Evolutionary conservation across 2,113 vertebrate genomes (phyloP).

Genomic region (Turnix velox): DNA sequence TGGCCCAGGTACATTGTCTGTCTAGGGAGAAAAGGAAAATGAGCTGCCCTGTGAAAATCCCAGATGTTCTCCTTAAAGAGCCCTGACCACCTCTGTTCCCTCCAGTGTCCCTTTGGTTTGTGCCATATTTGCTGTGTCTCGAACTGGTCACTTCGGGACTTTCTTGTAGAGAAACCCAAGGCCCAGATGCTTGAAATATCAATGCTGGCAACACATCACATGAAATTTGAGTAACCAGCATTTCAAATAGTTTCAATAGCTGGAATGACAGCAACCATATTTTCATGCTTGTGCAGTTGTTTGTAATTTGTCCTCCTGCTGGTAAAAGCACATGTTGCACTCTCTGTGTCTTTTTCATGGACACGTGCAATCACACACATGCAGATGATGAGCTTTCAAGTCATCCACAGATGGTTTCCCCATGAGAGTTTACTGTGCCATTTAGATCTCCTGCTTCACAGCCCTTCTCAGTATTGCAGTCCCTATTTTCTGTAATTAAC

Average conservation of each 20-base stretch:
- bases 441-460: slow-evolving; percentile 38
- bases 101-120: not conserved
- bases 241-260: not conserved
- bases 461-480: not conserved
- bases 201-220: not conserved
- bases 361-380: not conserved
- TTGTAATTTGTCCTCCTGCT: not conserved
- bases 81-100: not conserved
- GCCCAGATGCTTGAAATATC: not conserved
- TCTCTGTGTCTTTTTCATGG: not conserved
- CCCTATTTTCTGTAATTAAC: slow-evolving; percentile 13
- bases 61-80: not conserved
- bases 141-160: not conserved
- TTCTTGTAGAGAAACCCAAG: not conserved
- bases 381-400: not conserved
- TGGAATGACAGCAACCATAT: not conserved
- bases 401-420: slow-evolving; percentile 2
- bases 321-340: not conserved
- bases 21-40: not conserved
- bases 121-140: not conserved
- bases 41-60: not conserved
- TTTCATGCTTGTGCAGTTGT: not conserved
- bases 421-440: slow-evolving; percentile 25
- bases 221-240: not conserved
- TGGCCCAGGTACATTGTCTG: not conserved